Evolutionary conservation across 2,113 vertebrate genomes (phyloP), one percentile per base, ranked within the genome.

Genomic region (Cololabis saira): DNA sequence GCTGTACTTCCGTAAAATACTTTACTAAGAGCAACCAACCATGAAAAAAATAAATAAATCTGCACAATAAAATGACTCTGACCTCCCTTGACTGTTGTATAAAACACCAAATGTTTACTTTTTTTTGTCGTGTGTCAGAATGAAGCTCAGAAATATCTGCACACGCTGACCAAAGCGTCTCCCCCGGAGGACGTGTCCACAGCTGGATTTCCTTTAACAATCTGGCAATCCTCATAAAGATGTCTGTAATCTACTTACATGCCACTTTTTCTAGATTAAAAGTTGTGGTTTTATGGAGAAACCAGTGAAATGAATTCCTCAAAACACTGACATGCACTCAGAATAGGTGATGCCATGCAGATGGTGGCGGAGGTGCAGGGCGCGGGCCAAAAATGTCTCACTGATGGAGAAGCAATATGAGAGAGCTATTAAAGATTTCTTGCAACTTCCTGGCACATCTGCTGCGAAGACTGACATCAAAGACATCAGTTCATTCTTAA

Each of bases 31-130:
- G 69, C 72, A 63, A 78, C 49, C 52, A 72, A 78, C 60, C 67
- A 83, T 89, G 71, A 76, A 75, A 89, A 89, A 82, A 71, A 71
- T 53, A 48, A 50, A 70, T 47, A 57, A 67, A 57, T 68, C 54
- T 53, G 33, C 6, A 37, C 33, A 37, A 37, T 37, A 7, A 7
- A 37, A 1, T 61, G 71, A 76, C 47, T 59, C 27, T 42, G 59
- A 70, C 37, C 15, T 41, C 30, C 64, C 40, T 60, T 15, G 51
- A 58, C 1, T 2, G 3, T 67, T 61, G 10, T 37, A 11, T 37
- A 37, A 37, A 37, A 37, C 33, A 37, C 33, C 33, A 9, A 7
- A 4, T 8, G 30, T 30, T 30, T 37, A 5, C 10, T 37, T 4
- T 37, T 37, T 37, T 37, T 37, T 11, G 33, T 37, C 10, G 33